A percentile compares a stretch with the other conserved stretches of the same genome.
phyloP scores from a whole-genome alignment of 2,888 invertebrate species.

The Acanthosepion pharaonis region DNA sequence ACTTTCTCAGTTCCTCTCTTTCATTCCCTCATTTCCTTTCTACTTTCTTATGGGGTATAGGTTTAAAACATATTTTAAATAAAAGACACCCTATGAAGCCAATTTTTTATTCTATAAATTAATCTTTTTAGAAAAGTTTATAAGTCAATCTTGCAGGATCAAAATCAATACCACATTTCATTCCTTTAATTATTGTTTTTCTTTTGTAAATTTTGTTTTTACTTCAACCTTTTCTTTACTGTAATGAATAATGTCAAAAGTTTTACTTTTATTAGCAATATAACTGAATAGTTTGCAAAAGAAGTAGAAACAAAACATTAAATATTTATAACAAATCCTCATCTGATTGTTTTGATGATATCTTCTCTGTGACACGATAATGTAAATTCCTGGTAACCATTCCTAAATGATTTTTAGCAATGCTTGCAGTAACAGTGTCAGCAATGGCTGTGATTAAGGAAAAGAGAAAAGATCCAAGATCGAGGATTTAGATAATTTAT shows the following conservation, averaged over 20 bases:
- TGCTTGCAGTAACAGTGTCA: neutral
- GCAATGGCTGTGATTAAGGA: neutral
- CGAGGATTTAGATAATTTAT: neutral
- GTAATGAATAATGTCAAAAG: neutral
- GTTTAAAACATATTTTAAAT: neutral
- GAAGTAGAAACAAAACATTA: neutral
- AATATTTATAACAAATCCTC: neutral
- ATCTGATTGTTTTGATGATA: neutral
- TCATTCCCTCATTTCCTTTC: no score
- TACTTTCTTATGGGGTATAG: neutral
- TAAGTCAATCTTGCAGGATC: neutral
- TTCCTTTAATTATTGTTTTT: neutral
- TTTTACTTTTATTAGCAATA: neutral
- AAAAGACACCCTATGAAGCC: neutral
- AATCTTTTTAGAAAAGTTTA: no score
- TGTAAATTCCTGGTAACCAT: neutral
- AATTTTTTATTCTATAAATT: neutral
- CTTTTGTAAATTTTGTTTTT: neutral
- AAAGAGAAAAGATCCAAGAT: slow-evolving; percentile 15
- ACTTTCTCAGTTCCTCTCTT: no score
- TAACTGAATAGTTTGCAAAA: neutral
- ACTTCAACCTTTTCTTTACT: neutral
- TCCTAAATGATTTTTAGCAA: neutral
- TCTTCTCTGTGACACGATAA: neutral
- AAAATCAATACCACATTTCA: neutral